These are phyloP conservation scores for Leucoraja erinaceus DNA, from an alignment of 2,113 vertebrate genomes.

Conservation along the genomic window DNA sequence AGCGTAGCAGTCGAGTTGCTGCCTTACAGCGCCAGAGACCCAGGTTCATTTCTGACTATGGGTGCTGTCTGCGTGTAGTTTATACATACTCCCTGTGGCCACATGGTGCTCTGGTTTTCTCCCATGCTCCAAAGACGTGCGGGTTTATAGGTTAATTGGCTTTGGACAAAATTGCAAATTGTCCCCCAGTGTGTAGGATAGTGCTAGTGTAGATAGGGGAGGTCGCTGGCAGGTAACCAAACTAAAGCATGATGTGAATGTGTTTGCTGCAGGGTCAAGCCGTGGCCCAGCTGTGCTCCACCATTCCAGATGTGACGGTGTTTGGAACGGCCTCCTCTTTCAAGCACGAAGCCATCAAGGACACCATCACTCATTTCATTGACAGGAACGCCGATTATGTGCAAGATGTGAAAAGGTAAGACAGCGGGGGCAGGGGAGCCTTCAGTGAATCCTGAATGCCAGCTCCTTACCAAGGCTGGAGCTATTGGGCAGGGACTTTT, in stretches of 20 bases:
- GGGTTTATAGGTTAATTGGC: too few species aligned
- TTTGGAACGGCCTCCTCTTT: conserved; percentile 90
- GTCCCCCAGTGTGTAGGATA: too few species aligned
- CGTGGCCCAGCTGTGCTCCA: conserved; percentile 91
- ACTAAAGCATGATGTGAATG: neutral
- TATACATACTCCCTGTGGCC: too few species aligned
- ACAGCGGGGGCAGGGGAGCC: neutral
- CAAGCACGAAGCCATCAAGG: conserved; percentile 92
- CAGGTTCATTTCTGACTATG: too few species aligned
- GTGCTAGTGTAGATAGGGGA: too few species aligned
- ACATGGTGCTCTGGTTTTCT: too few species aligned
- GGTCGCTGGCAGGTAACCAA: neutral
- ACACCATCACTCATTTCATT: conserved; percentile 86
- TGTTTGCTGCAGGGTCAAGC: conserved; percentile 77
- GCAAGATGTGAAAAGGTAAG: conserved; percentile 95
- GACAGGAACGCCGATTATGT: conserved; percentile 91
- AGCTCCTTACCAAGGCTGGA: neutral
- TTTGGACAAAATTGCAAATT: too few species aligned
- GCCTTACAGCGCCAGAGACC: too few species aligned
- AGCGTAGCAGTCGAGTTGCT: too few species aligned
- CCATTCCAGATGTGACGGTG: conserved; percentile 79
- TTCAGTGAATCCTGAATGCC: neutral
- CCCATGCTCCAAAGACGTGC: too few species aligned
- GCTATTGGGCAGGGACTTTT: neutral
- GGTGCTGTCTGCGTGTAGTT: too few species aligned